Evolutionary conservation across 2,113 vertebrate species (phyloP), one percentile per base, ranked within the genome.

Genomic region (Lepus europaeus): DNA sequence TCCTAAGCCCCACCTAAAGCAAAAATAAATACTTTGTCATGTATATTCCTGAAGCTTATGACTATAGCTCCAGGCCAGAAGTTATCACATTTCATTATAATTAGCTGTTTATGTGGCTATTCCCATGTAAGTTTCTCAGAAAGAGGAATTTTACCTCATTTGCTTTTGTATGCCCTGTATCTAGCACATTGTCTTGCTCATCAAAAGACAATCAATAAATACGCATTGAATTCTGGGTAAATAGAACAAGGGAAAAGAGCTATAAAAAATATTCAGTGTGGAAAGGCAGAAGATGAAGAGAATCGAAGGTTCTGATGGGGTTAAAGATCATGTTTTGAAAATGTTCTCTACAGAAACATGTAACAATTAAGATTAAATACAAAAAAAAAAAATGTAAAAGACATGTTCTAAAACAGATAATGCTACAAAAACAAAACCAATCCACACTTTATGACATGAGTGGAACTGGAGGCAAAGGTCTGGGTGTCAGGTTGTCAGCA

Each of bases 21-120:
- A 95, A 94, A 96, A 96, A 80, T 82, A 91, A 96, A 95, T 77
- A 93, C 33, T 89, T 84, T 77, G 73, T 73, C 91, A 93, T 92
- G 68, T 77, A 80, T 96, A 90, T 77, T 90, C 77, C 96, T 59
- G 39, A 6, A 93, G 68, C 22, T 53, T 87, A 51, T 20, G 74
- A 97, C 84, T 81, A 80, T 84, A 84, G 27, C 49, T 93, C 31
- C 36, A 64, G 51, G 23, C 56, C 76, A 87, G 68, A 29, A 81
- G 86, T 95, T 92, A 94, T 31, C 72, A 68, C 23, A 66, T 92
- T 96, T 92, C 88, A 76, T 87, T 81, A 45, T 92, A 87, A 92
- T 87, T 87, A 84, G 81, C 53, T 92, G 77, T 92, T 87, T 92
- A 92, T 81, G 25, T 45, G 59, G 61, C 53, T 92, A 84, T 80